Conservation (phyloP, 2,888 invertebrate genomes). For the Ectropis crepuscularia region DNA sequence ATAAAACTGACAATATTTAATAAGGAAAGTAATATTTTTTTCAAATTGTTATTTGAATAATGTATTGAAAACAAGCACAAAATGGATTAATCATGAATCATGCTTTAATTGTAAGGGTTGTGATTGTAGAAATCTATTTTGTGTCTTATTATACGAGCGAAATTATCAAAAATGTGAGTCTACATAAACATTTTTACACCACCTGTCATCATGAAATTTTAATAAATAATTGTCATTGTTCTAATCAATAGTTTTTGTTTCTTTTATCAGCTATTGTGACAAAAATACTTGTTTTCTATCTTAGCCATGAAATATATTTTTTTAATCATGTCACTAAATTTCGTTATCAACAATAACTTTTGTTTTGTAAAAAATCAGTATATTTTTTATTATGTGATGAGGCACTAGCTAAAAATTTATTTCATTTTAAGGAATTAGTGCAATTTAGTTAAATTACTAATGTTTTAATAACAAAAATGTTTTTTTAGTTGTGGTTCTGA, state of each 20-base stretch:
- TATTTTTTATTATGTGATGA: background rate
- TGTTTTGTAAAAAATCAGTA: background rate
- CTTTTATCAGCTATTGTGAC: background rate
- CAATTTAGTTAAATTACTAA: constrained; percentile 43
- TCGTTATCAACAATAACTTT: no score
- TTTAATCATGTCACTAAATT: background rate
- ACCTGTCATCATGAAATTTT: background rate
- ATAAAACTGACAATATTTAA: constrained; percentile 42
- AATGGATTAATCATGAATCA: constrained; percentile 54
- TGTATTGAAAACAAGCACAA: constrained; percentile 54
- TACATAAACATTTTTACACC: no score
- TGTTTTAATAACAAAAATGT: constrained; percentile 7
- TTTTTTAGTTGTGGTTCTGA: background rate
- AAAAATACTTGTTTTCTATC: background rate
- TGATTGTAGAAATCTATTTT: constrained; percentile 61
- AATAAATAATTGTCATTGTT: background rate
- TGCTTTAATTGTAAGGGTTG: constrained; percentile 69
- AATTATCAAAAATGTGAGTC: background rate
- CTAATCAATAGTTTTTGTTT: no score
- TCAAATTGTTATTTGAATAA: constrained; percentile 1
- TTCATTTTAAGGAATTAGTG: constrained; percentile 45
- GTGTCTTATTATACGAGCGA: constrained; percentile 42
- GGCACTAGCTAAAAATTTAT: background rate
- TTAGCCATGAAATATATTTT: background rate
- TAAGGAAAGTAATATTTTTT: constrained; percentile 28